Evolutionary conservation across 92 coral and sea anemone species (phyloP).

Genomic region (Epizoanthus rinbou): DNA sequence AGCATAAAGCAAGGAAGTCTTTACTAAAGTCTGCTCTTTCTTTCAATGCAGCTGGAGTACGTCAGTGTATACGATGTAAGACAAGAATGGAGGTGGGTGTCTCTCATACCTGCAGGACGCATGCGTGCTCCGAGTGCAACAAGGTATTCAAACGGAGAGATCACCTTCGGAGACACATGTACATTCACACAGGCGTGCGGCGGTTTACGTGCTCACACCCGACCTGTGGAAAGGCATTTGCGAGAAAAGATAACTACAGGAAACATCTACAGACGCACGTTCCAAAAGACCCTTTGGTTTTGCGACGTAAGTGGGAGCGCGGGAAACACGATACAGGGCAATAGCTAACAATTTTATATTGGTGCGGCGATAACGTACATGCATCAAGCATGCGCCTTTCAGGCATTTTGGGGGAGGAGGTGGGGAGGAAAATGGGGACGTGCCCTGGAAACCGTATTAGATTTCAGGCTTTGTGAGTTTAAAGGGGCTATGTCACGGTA

Average conservation of each 20-base stretch:
- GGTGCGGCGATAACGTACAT: background rate
- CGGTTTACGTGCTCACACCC: slow-evolving; percentile 10
- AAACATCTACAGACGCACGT: slow-evolving; percentile 38
- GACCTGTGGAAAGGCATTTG: slow-evolving; percentile 32
- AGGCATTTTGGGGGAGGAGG: background rate
- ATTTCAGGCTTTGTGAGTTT: no score
- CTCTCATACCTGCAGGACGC: slow-evolving; percentile 30
- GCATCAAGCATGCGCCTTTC: background rate
- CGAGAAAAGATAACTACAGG: slow-evolving; percentile 40
- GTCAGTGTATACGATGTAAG: slow-evolving; percentile 18
- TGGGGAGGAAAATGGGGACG: background rate
- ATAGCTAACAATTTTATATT: background rate
- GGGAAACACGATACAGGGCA: background rate
- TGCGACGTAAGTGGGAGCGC: background rate
- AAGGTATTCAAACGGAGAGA: slow-evolving; percentile 31
- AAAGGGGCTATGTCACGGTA: no score
- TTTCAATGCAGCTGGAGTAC: background rate
- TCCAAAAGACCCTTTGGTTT: background rate
- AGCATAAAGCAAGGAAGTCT: background rate
- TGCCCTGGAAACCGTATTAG: no score
- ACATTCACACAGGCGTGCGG: slow-evolving; percentile 25
- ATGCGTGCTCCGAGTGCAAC: slow-evolving; percentile 27
- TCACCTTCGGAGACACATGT: slow-evolving; percentile 37
- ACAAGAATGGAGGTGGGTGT: background rate
- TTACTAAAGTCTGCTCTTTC: background rate